phyloP scores from a whole-genome alignment of 2,888 invertebrate species.

The Meiosimyza platycephala region DNA sequence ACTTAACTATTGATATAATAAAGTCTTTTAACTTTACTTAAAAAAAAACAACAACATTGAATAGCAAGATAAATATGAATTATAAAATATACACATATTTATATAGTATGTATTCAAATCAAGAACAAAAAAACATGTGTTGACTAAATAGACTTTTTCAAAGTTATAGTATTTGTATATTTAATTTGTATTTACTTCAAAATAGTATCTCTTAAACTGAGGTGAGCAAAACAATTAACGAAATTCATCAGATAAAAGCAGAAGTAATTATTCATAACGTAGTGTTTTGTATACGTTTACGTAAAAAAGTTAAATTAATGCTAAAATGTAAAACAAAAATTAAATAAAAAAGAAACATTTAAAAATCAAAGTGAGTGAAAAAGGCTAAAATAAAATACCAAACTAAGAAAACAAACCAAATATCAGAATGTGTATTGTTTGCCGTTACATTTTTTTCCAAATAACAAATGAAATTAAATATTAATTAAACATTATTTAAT shows the following conservation, averaged over 20 bases:
- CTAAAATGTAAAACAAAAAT: conserved; percentile 22
- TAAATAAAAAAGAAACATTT: background rate
- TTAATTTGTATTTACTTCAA: no score
- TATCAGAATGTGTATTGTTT: conserved; percentile 28
- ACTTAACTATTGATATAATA: no score
- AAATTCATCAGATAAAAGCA: no score
- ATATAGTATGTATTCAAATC: no score
- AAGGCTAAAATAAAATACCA: conserved; percentile 25
- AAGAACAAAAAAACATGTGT: no score
- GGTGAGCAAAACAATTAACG: no score
- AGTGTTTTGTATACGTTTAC: conserved; percentile 29
- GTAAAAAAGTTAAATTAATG: conserved; percentile 30
- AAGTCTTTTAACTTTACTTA: conserved; percentile 43
- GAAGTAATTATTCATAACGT: background rate
- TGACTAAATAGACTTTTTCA: no score
- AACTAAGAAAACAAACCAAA: conserved; percentile 36
- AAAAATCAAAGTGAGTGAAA: background rate
- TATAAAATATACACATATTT: no score
- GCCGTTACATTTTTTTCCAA: conserved; percentile 4
- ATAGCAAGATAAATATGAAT: no score
- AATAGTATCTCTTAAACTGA: no score
- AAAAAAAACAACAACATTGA: conserved; percentile 34
- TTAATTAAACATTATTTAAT: conserved; percentile 10
- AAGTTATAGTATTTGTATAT: no score
- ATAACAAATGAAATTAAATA: background rate